Percentiles rank a stretch among this genome's conserved stretches.
phyloP scores from a whole-genome alignment of 1,140 invertebrate species.

The Pseudomyrmex pallidus region DNA sequence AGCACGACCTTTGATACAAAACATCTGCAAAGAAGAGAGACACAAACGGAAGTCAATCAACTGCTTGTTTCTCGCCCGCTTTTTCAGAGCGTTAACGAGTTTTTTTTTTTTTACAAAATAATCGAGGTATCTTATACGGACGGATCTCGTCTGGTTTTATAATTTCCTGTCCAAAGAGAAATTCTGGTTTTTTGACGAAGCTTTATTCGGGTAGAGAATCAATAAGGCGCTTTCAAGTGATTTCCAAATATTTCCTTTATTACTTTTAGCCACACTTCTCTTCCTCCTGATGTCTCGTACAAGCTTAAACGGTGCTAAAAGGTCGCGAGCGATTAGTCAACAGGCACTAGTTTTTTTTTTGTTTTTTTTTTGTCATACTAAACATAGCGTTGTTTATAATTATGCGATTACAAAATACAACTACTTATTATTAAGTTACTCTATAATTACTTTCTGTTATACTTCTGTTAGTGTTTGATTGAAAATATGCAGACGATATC shows the following conservation, averaged over 20 bases:
- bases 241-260: conserved; percentile 68
- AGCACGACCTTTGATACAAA: conserved; percentile 79
- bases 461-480: no score
- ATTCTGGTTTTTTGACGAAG: no score
- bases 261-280: conserved; percentile 28
- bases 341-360: no score
- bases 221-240: conserved; percentile 62
- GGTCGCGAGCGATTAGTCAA: conserved; percentile 1
- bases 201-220: conserved; percentile 2
- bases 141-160: not conserved
- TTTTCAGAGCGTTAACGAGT: no score
- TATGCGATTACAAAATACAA: no score
- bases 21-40: conserved; percentile 84
- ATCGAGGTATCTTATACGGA: conserved; percentile 52
- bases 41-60: conserved; percentile 78
- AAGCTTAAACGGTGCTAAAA: conserved; percentile 37
- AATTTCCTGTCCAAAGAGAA: no score
- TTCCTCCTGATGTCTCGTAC: not conserved
- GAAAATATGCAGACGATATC: no score
- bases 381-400: no score
- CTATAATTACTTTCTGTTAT: no score
- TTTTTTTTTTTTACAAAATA: conserved; percentile 53
- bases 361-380: no score
- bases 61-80: conserved; percentile 8
- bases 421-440: no score